Conservation (phyloP, 2,797 vertebrate genomes). For the Brotula barbata region DNA sequence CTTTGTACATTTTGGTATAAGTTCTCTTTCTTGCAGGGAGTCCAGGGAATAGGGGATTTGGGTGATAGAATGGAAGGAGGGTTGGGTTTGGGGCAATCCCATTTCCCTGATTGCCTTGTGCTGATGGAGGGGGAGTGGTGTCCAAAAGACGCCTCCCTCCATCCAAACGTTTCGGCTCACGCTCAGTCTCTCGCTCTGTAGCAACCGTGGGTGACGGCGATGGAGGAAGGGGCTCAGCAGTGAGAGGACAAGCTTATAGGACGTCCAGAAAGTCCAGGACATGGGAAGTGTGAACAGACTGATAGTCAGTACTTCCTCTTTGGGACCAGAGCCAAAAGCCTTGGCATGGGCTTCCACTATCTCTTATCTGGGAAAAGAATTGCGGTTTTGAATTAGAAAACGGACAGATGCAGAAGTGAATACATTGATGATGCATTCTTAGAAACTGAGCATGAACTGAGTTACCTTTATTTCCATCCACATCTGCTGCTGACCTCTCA, state of each 20-base stretch:
- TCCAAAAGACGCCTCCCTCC: constrained; percentile 60
- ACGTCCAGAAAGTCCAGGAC: constrained; percentile 74
- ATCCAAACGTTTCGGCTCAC: constrained; percentile 42
- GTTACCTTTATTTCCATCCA: constrained; percentile 88
- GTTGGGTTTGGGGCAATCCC: constrained; percentile 65
- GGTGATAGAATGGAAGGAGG: constrained; percentile 53
- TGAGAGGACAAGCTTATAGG: constrained; percentile 75
- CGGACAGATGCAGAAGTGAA: background rate
- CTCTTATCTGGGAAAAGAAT: constrained; percentile 72
- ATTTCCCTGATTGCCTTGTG: constrained; percentile 81
- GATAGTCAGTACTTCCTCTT: constrained; percentile 60
- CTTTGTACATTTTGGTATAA: constrained; percentile 95
- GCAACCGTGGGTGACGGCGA: constrained; percentile 38
- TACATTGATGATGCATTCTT: background rate
- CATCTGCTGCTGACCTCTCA: constrained; percentile 82
- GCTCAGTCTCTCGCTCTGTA: constrained; percentile 36
- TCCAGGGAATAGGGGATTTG: constrained; percentile 44
- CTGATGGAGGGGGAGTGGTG: constrained; percentile 57
- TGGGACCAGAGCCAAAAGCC: constrained; percentile 58
- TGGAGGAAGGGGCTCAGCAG: constrained; percentile 72
- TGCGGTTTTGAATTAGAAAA: constrained; percentile 15
- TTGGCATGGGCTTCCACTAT: constrained; percentile 63
- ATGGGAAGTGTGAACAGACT: constrained; percentile 60
- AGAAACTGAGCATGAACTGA: background rate
- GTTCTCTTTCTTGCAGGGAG: constrained; percentile 77